Percentiles rank a stretch among this genome's conserved stretches.
phyloP scores from a whole-genome alignment of 2,113 vertebrate genomes.

The Meles meles region DNA sequence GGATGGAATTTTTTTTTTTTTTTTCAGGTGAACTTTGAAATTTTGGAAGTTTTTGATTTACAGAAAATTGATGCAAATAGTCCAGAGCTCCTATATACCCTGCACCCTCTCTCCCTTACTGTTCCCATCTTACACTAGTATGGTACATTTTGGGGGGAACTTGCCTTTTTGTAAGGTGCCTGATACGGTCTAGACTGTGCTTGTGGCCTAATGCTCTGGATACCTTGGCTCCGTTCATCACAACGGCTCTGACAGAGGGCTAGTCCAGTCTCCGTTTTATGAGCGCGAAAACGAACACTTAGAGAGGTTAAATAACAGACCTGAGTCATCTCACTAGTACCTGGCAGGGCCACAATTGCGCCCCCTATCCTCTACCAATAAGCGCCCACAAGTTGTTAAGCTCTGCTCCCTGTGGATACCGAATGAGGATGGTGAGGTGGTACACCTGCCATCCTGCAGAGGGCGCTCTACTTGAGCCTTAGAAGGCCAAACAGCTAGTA shows the following conservation, averaged over 20 bases:
- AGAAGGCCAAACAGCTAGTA: background rate
- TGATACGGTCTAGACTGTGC: background rate
- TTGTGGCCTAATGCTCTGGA: fast-evolving
- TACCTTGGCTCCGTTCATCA: background rate
- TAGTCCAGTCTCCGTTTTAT: background rate
- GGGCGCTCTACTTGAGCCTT: background rate
- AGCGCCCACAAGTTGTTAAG: background rate
- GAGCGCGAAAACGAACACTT: background rate
- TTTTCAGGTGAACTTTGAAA: background rate
- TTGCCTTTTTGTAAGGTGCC: background rate
- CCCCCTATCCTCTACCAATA: background rate
- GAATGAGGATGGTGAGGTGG: background rate
- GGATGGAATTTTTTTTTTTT: background rate
- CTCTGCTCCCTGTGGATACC: background rate
- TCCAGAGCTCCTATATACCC: background rate
- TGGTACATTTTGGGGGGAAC: background rate
- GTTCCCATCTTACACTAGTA: background rate
- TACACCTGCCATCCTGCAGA: background rate
- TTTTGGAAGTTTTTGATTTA: background rate
- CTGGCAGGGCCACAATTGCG: background rate
- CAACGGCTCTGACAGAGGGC: background rate
- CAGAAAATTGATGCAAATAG: background rate
- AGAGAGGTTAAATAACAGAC: background rate
- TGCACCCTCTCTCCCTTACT: too few species aligned
- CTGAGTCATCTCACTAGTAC: too few species aligned